These are phyloP conservation scores for Dallia pectoralis DNA, from an alignment of 2,797 vertebrate species.

Conservation along the genomic window DNA sequence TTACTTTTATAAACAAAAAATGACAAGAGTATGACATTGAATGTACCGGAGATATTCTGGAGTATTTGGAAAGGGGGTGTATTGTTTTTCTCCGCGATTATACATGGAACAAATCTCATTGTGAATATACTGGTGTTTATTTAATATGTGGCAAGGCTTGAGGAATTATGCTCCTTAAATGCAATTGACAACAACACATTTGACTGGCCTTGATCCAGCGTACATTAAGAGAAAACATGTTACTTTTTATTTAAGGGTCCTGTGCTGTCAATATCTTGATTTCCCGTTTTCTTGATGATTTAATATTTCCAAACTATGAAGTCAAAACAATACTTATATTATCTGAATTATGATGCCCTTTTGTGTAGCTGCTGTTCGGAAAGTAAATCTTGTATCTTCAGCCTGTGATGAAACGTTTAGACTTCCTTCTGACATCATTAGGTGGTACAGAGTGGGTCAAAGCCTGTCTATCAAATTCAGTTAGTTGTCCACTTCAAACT, in stretches of 20 bases:
- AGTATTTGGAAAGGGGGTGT: slow-evolving; percentile 73
- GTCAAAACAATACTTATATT: too few relatives aligned
- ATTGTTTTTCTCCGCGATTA: slow-evolving; percentile 56
- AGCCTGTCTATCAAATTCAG: too few relatives aligned
- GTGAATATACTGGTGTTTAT: slow-evolving; percentile 59
- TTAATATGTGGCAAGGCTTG: slow-evolving; percentile 29
- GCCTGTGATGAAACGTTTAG: too few relatives aligned
- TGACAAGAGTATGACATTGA: slow-evolving; percentile 88
- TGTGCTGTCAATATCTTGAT: not conserved
- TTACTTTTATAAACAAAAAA: slow-evolving; percentile 87
- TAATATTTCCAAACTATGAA: too few relatives aligned
- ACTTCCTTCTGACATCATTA: too few relatives aligned
- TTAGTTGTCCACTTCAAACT: too few relatives aligned
- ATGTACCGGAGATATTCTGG: slow-evolving; percentile 88
- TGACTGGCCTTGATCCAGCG: slow-evolving; percentile 9
- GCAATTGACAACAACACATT: slow-evolving; percentile 34
- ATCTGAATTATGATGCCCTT: too few relatives aligned
- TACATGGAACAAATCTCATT: slow-evolving; percentile 67
- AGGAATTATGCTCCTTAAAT: slow-evolving; percentile 40
- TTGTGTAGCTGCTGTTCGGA: too few relatives aligned
- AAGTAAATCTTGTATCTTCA: too few relatives aligned
- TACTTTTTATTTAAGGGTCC: slow-evolving; percentile 17
- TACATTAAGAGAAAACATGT: slow-evolving; percentile 3
- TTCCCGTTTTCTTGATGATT: not conserved
- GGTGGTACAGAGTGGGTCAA: too few relatives aligned